phyloP scores from a whole-genome alignment of 1,140 invertebrate species.

The Lepidurus apus region DNA sequence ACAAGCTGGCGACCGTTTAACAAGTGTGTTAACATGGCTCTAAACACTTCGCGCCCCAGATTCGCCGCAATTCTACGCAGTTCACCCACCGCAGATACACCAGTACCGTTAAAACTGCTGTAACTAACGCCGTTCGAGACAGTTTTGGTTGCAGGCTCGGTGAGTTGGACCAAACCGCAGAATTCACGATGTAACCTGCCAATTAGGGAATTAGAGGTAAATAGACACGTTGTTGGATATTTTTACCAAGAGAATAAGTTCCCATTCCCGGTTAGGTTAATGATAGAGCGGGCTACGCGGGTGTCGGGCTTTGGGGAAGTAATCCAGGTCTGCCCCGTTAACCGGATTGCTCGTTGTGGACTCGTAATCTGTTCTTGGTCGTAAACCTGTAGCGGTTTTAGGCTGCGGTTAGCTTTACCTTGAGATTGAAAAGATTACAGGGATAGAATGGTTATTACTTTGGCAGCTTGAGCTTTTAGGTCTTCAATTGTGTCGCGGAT shows the following conservation, averaged over 20 bases:
- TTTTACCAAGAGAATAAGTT: neutral
- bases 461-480: neutral
- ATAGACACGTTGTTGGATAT: neutral
- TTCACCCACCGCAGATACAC: neutral
- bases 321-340: neutral
- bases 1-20: neutral
- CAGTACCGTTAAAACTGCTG: neutral
- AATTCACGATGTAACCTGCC: neutral
- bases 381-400: neutral
- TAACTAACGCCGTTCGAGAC: neutral
- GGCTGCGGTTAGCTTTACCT: neutral
- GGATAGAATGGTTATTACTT: neutral
- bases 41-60: neutral
- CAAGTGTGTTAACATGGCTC: neutral
- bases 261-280: neutral
- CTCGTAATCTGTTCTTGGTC: constrained; percentile 1
- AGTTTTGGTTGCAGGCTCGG: neutral
- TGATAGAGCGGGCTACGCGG: neutral
- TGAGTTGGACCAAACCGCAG: neutral
- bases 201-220: neutral
- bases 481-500: neutral
- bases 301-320: neutral
- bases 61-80: neutral
- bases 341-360: neutral
- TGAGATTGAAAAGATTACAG: neutral